These are phyloP conservation scores for Grammomys dolichurus DNA, from an alignment of 2,113 vertebrate species.

Conservation along the genomic window DNA sequence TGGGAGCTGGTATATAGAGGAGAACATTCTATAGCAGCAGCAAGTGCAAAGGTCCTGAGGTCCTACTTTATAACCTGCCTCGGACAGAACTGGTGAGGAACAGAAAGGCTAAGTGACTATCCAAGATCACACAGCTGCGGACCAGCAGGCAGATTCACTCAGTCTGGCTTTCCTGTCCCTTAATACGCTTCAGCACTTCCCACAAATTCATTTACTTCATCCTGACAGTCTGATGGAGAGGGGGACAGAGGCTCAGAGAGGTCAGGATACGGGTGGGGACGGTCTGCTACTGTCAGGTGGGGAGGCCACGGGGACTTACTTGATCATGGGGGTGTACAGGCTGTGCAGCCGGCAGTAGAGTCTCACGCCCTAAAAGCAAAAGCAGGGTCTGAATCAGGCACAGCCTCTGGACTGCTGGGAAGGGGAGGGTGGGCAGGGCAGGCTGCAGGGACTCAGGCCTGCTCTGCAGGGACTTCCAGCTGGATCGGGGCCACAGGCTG, in stretches of 20 bases:
- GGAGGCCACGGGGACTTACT: constrained; percentile 90
- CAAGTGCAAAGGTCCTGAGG: background rate
- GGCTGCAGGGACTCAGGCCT: background rate
- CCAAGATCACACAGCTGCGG: background rate
- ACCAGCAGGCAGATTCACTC: background rate
- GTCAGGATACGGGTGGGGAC: background rate
- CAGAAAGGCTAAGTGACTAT: background rate
- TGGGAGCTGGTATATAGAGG: rapidly evolving
- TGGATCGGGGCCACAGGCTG: background rate
- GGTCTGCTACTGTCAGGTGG: background rate
- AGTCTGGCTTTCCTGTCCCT: background rate
- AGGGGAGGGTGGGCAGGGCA: background rate
- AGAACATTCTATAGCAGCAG: background rate
- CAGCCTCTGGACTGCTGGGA: background rate
- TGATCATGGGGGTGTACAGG: constrained; percentile 95
- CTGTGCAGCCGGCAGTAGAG: constrained; percentile 98
- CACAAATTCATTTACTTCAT: background rate
- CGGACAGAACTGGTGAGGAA: background rate
- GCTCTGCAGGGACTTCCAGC: background rate
- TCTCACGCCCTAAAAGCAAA: constrained; percentile 93
- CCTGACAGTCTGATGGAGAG: background rate
- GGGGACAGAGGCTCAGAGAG: background rate
- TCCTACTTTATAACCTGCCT: background rate
- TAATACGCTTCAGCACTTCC: background rate
- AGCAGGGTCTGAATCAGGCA: background rate